These are phyloP conservation scores for Thalassaphorura encarpata DNA, from an alignment of 1,140 invertebrate genomes.

Conservation along the genomic window DNA sequence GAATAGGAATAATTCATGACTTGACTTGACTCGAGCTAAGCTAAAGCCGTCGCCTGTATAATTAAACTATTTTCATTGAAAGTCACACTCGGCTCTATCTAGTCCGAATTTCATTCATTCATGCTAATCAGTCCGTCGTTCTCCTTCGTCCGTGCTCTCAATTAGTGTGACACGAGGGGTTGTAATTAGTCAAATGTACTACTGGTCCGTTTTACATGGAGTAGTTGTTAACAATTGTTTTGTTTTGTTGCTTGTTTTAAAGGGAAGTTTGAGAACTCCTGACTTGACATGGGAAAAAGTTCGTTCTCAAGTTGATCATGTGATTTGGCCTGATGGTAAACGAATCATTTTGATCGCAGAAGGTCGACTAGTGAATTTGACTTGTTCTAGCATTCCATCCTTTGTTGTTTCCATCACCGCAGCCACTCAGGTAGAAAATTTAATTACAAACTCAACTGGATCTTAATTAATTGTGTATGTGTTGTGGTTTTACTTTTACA, in stretches of 20 bases:
- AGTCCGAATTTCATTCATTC: no score
- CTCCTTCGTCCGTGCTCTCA: no score
- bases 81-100: no score
- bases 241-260: slow-evolving; percentile 32
- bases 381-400: slow-evolving; percentile 92
- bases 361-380: slow-evolving; percentile 88
- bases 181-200: no score
- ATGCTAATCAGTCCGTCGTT: no score
- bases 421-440: slow-evolving; percentile 62
- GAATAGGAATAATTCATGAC: no score
- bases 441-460: background rate
- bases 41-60: no score
- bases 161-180: no score
- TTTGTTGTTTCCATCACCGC: slow-evolving; percentile 95
- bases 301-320: slow-evolving; percentile 91
- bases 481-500: slow-evolving; percentile 28
- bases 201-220: background rate
- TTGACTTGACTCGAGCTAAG: no score
- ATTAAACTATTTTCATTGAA: no score
- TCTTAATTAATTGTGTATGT: background rate
- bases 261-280: slow-evolving; percentile 84
- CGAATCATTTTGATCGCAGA: slow-evolving; percentile 85
- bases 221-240: background rate
- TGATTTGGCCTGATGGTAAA: slow-evolving; percentile 91
- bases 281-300: slow-evolving; percentile 97